These are phyloP conservation scores for Eubasilissa splendida DNA, from an alignment of 2,888 invertebrate genomes.

Conservation along the genomic window DNA sequence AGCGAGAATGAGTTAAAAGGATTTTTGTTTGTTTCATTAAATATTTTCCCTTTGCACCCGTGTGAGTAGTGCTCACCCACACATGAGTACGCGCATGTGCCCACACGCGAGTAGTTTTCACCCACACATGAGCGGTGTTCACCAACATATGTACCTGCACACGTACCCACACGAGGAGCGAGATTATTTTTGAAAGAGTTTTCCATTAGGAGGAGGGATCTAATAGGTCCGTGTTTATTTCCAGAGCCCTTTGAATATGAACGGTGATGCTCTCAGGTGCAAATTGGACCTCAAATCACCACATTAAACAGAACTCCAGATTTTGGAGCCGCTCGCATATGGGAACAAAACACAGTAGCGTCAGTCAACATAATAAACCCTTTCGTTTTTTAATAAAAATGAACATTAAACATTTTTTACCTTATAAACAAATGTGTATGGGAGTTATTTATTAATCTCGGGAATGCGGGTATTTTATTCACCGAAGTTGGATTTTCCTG, in stretches of 20 bases:
- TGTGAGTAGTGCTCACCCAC: too few relatives aligned
- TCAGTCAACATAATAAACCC: constrained; percentile 3
- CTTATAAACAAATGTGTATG: too few relatives aligned
- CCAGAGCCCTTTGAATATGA: constrained; percentile 26
- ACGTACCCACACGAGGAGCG: not conserved
- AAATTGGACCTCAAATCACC: constrained; percentile 56
- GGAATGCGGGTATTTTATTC: too few relatives aligned
- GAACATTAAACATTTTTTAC: too few relatives aligned
- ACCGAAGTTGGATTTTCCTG: too few relatives aligned
- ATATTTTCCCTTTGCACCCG: constrained; percentile 15
- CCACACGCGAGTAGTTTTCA: too few relatives aligned
- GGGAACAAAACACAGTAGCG: not conserved
- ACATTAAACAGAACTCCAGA: constrained; percentile 9
- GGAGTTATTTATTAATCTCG: too few relatives aligned
- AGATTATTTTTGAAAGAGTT: constrained; percentile 39
- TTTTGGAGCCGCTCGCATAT: constrained; percentile 1
- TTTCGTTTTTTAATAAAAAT: too few relatives aligned
- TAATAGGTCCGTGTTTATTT: constrained; percentile 57
- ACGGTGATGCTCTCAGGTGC: constrained; percentile 49
- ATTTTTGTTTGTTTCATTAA: constrained; percentile 18
- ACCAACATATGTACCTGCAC: too few relatives aligned
- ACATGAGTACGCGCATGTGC: too few relatives aligned
- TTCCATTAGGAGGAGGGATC: constrained; percentile 55
- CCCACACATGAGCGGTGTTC: too few relatives aligned
- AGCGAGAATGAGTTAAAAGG: not conserved